Percentiles rank a stretch among this genome's conserved stretches.
These are phyloP conservation scores for Sphaeridia pumilis DNA, from an alignment of 2,888 invertebrate genomes.

Conservation along the genomic window DNA sequence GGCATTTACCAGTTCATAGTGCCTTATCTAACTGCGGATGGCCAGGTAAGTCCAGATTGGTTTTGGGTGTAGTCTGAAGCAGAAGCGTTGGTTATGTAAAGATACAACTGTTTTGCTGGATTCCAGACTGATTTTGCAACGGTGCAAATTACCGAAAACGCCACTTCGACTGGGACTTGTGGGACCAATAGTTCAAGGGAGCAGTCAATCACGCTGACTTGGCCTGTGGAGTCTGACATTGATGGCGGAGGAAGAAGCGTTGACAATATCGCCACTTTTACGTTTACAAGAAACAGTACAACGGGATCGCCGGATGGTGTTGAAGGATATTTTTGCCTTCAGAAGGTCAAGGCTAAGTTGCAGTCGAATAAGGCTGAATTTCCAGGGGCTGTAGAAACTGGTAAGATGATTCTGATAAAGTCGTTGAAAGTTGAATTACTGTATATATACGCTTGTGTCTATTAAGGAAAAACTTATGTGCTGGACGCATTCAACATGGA, in stretches of 20 bases:
- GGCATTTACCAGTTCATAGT: conserved; percentile 6
- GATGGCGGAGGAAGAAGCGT: neutral
- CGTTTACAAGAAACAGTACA: conserved; percentile 5
- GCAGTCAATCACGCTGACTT: conserved; percentile 9
- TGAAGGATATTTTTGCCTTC: conserved; percentile 10
- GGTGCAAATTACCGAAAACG: neutral
- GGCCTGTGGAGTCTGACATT: conserved; percentile 1
- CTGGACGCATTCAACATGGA: conserved; percentile 10
- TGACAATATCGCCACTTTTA: conserved; percentile 6
- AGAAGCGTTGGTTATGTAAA: too few species aligned
- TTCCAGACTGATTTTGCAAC: neutral
- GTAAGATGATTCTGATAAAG: too few species aligned
- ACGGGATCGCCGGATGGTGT: conserved; percentile 1
- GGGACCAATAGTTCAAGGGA: neutral
- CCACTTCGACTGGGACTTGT: conserved; percentile 8
- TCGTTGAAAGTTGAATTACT: too few species aligned
- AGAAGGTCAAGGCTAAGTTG: conserved; percentile 5
- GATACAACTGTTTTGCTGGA: too few species aligned
- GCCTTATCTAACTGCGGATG: neutral
- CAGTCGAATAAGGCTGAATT: conserved; percentile 9
- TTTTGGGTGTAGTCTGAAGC: too few species aligned
- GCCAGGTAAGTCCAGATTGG: conserved; percentile 5
- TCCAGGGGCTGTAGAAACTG: conserved; percentile 1
- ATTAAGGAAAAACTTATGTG: conserved; percentile 6
- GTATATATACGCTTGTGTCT: too few species aligned